phyloP scores from a whole-genome alignment of 2,797 vertebrate species.

The Sebastes wilsoni region DNA sequence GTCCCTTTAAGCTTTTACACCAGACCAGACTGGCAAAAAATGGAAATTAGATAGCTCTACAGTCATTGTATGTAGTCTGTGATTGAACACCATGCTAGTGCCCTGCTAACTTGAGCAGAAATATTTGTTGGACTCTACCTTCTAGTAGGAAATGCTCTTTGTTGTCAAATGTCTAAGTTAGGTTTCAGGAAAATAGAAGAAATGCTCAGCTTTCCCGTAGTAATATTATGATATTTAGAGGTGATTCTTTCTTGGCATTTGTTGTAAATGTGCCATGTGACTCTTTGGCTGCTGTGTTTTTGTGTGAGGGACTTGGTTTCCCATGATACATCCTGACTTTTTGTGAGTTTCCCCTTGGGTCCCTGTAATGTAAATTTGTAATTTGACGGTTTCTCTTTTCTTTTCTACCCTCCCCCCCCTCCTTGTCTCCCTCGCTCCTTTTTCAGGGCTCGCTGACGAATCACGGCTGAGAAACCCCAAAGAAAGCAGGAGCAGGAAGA shows the following conservation, averaged over 20 bases:
- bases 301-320: constrained; percentile 1
- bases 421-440: constrained; percentile 1
- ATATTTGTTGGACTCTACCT: not conserved
- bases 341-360: constrained; percentile 26
- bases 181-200: not conserved
- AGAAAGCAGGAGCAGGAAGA: constrained; percentile 16
- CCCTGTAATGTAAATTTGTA: constrained; percentile 32
- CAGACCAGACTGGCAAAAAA: too few relatives aligned
- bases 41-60: not conserved
- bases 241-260: not conserved
- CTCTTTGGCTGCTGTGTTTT: not conserved
- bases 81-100: not conserved
- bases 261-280: not conserved
- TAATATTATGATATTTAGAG: not conserved
- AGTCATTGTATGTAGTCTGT: not conserved
- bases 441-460: constrained; percentile 71
- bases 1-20: too few relatives aligned
- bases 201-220: too few relatives aligned
- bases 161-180: not conserved
- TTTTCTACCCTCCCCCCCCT: not conserved
- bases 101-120: not conserved
- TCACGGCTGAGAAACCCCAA: constrained; percentile 68
- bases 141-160: not conserved
- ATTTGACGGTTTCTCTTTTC: constrained; percentile 33
- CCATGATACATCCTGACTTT: constrained; percentile 20